A percentile compares a stretch with the other conserved stretches of the same genome.
These are phyloP conservation scores for Lumbricus terrestris DNA, from an alignment of 2,888 invertebrate genomes.

Conservation along the genomic window DNA sequence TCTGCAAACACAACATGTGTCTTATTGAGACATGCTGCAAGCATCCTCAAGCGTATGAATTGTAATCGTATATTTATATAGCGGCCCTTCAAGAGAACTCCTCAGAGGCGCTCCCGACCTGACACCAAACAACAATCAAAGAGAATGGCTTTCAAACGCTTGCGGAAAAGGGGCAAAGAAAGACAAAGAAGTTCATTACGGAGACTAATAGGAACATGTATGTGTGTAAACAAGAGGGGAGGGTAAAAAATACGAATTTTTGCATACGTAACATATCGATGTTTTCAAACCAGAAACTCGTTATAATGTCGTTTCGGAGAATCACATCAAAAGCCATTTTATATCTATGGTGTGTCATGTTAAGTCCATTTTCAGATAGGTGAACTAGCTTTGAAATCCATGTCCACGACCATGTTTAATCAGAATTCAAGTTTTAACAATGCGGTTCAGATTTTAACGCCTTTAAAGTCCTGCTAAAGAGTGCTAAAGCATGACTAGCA, in stretches of 20 bases:
- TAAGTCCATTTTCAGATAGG: neutral
- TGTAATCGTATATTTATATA: too few species aligned
- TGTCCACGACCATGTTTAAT: neutral
- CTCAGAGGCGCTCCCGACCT: too few species aligned
- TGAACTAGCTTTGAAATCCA: neutral
- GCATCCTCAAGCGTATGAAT: neutral
- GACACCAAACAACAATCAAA: too few species aligned
- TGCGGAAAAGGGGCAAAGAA: too few species aligned
- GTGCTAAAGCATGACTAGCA: neutral
- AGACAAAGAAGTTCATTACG: too few species aligned
- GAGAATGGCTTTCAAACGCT: too few species aligned
- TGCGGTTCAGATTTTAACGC: neutral
- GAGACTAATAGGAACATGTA: too few species aligned
- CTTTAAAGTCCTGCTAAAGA: neutral
- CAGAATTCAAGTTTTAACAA: neutral
- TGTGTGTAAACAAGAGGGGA: too few species aligned
- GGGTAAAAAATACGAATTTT: too few species aligned
- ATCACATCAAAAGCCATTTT: neutral
- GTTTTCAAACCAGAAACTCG: too few species aligned
- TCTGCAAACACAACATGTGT: conserved; percentile 24
- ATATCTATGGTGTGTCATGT: neutral
- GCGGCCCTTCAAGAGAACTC: too few species aligned
- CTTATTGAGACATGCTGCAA: neutral
- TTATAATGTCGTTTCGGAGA: neutral
- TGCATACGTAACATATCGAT: too few species aligned